Evolutionary conservation across 2,113 vertebrate species (phyloP), one percentile per base, ranked within the genome.

Genomic region (Ornithorhynchus anatinus): DNA sequence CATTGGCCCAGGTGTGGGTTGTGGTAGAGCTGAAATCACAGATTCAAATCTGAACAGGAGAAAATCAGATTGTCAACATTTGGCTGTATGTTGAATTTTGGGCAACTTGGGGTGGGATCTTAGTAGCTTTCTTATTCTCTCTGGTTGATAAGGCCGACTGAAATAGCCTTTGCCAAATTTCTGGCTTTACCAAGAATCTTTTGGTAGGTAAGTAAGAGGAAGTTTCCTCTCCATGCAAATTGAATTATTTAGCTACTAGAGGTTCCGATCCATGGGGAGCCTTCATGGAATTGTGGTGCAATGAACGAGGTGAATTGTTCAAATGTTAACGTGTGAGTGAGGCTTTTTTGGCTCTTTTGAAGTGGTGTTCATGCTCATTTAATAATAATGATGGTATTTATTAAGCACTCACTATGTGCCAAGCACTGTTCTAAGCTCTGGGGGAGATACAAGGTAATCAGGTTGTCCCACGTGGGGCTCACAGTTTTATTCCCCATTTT

Each of bases 261-360:
- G 13, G n/a, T n/a, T n/a, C n/a, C n/a, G n/a, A n/a, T n/a, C n/a
- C n/a, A n/a, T n/a, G n/a, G n/a, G n/a, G n/a, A n/a, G n/a, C n/a
- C n/a, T n/a, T n/a, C n/a, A n/a, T n/a, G n/a, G n/a, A n/a, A n/a
- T n/a, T n/a, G n/a, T n/a, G n/a, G n/a, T n/a, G n/a, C n/a, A n/a
- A n/a, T n/a, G n/a, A n/a, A n/a, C n/a, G n/a, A n/a, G 73, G 62
- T 35, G 31, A 36, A n/a, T 43, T 39, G 22, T 38, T 29, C 57
- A 69, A 25, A 4, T 10, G 40, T 69, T 52, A 9, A 62, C 25
- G 14, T 27, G 51, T 39, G 22, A n/a, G 33, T 48, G 32, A 78
- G 36, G 25, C 59, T 63, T 40, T 27, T 61, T n/a, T n/a, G n/a
- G n/a, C n/a, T n/a, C n/a, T n/a, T n/a, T n/a, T n/a, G n/a, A n/a